phyloP scores from a whole-genome alignment of 2,113 vertebrate species.

The Sporophila hypoxantha region DNA sequence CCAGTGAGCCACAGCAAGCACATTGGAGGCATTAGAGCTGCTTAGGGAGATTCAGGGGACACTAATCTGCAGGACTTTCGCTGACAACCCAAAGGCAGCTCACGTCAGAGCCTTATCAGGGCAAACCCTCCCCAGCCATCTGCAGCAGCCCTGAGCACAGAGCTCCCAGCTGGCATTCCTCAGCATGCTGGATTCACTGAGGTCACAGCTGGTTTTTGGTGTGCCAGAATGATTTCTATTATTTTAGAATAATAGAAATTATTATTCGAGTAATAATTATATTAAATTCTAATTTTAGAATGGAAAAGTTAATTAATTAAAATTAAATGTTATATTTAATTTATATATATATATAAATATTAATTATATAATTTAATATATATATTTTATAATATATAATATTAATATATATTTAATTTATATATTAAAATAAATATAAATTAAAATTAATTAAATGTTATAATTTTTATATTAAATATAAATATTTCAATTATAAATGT shows the following conservation, averaged over 20 bases:
- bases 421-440: too few relatives aligned
- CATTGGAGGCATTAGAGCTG: conserved; percentile 22
- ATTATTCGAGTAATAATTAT: not conserved
- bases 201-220: rapidly evolving
- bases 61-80: conserved; percentile 19
- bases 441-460: too few relatives aligned
- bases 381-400: too few relatives aligned
- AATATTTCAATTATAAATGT: not conserved
- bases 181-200: not conserved
- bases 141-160: not conserved
- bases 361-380: too few relatives aligned
- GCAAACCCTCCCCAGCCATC: not conserved
- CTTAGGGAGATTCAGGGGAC: conserved; percentile 36
- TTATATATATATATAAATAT: not conserved
- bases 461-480: not conserved
- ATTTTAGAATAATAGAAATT: not conserved
- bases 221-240: not conserved
- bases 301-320: too few relatives aligned
- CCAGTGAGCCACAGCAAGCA: not conserved
- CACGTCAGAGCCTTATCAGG: not conserved
- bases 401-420: too few relatives aligned
- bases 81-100: not conserved
- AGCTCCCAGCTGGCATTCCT: not conserved
- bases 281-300: too few relatives aligned
- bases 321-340: not conserved